Evolutionary conservation across 2,888 invertebrate genomes (phyloP).

Genomic region (Hypolimnas misippus): DNA sequence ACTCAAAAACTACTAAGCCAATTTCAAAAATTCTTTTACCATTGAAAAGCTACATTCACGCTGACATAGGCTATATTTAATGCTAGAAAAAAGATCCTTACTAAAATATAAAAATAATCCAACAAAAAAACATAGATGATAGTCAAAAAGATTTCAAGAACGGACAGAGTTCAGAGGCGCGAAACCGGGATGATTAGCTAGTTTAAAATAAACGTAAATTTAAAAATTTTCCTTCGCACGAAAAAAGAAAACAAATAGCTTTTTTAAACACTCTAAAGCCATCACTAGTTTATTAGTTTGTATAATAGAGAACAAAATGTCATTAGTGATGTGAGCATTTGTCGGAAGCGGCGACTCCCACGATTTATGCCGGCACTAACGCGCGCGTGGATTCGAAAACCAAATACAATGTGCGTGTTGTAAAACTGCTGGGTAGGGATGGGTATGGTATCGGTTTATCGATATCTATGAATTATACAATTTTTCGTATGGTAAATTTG

Average conservation of each 20-base stretch:
- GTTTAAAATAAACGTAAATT: too few relatives aligned
- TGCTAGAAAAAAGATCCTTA: too few relatives aligned
- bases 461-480: slow-evolving; percentile 4
- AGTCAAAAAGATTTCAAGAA: too few relatives aligned
- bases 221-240: not conserved
- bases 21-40: too few relatives aligned
- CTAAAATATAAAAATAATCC: too few relatives aligned
- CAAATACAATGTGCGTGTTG: slow-evolving; percentile 62
- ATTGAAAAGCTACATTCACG: too few relatives aligned
- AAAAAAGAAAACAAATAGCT: slow-evolving; percentile 21
- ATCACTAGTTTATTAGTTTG: slow-evolving; percentile 25
- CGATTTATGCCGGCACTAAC: slow-evolving; percentile 74
- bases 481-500: too few relatives aligned
- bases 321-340: slow-evolving; percentile 67
- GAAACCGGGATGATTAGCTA: too few relatives aligned
- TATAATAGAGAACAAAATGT: slow-evolving; percentile 67
- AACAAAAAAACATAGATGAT: too few relatives aligned
- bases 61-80: too few relatives aligned
- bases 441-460: slow-evolving; percentile 26
- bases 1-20: too few relatives aligned
- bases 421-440: slow-evolving; percentile 47
- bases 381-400: slow-evolving; percentile 64
- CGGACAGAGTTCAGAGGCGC: too few relatives aligned
- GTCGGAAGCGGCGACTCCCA: slow-evolving; percentile 67
- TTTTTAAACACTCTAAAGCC: slow-evolving; percentile 20